Evolutionary conservation across 92 coral and sea anemone species (phyloP).

Genomic region (Isaurus tuberculatus): DNA sequence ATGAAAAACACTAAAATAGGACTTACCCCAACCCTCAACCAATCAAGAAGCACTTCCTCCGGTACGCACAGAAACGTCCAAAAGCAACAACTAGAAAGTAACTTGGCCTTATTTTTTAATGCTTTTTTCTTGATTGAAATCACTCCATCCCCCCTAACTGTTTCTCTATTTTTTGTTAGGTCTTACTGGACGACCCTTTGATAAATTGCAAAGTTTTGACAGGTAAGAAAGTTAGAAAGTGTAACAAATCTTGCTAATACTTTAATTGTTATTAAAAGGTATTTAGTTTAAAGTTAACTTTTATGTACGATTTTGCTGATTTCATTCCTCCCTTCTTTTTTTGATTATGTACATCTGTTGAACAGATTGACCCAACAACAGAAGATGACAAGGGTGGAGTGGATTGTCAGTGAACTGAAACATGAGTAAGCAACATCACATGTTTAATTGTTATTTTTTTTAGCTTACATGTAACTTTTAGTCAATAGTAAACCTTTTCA

Average conservation of each 20-base stretch:
- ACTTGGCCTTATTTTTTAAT: no score
- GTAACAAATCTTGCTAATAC: not conserved
- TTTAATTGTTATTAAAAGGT: not conserved
- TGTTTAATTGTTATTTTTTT: not conserved
- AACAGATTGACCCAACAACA: slow-evolving; percentile 90
- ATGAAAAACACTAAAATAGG: no score
- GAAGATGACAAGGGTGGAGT: slow-evolving; percentile 96
- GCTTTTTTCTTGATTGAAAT: no score
- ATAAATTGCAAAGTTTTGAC: slow-evolving; percentile 94
- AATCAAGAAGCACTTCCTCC: no score
- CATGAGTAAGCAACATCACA: slow-evolving; percentile 59
- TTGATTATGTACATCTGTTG: not conserved
- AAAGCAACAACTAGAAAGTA: no score
- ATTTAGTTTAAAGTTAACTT: no score
- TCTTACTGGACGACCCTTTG: slow-evolving; percentile 91
- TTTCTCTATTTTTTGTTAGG: slow-evolving; percentile 59
- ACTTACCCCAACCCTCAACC: no score
- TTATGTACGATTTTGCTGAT: not conserved
- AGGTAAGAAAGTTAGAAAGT: slow-evolving; percentile 59
- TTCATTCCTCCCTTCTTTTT: no score
- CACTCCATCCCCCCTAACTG: no score
- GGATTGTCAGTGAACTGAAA: slow-evolving; percentile 94
- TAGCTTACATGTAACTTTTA: not conserved
- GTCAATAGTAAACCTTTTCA: not conserved
- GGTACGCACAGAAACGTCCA: no score